Evolutionary conservation across 2,113 vertebrate genomes (phyloP), one percentile per base, ranked within the genome.

Genomic region (Arothron firmamentum): DNA sequence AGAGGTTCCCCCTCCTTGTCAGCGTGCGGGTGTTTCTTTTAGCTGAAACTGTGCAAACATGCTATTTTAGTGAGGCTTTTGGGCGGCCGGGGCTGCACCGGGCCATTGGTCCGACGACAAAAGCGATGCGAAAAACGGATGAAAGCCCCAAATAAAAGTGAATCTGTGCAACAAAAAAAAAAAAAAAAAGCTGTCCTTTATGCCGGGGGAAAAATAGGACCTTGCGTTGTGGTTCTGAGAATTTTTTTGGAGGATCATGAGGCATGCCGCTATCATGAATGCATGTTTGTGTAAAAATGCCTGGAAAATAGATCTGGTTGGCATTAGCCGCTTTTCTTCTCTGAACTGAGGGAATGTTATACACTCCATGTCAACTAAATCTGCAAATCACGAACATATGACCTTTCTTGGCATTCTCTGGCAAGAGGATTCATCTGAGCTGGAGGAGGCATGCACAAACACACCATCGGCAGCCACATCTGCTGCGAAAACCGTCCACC

Each of bases 341-440:
- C 75, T 78, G 49, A 90, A 89, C 81, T 84, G 63, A 41, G 82
- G 83, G 84, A 89, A 88, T 90, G 82, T 85, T 87, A 66, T 74
- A 87, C 78, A 80, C 70, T 84, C 68, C 64, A 77, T 74, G 82
- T 78, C 71, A 59, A 81, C 79, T 87, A 85, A 87, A 86, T 88
- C 79, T 79, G 75, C 72, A 89, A 90, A 88, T 85, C 83, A 87
- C 70, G 84, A 86, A 80, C 86, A 85, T 81, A 87, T 86, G 87
- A 87, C 83, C 83, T 80, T 75, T 71, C 72, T 75, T 52, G 10
- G 77, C 73, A 75, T 85, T 71, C 71, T 76, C 78, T 79, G 70
- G 69, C 70, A 78, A 78, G 65, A 18, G 52, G 56, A 74, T 73
- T 75, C 63, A 46, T 65, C 78, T 63, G 70, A 82, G 79, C 70